Conservation (phyloP, 2,888 invertebrate genomes). For the Cerceris ruficornis region DNA sequence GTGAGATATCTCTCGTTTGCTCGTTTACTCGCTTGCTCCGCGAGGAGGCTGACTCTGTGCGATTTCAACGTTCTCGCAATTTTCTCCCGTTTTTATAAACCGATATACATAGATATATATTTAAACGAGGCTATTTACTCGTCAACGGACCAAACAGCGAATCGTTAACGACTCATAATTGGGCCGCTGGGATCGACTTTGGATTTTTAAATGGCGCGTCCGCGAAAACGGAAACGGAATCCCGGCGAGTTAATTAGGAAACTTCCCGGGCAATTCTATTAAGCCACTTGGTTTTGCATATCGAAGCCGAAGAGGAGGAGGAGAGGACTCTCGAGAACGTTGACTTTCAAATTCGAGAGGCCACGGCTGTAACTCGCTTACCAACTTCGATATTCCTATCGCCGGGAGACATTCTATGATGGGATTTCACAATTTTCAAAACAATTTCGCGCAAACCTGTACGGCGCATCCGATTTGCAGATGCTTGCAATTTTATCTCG, state of each 20-base stretch:
- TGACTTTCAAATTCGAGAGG: constrained; percentile 24
- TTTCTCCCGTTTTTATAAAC: no score
- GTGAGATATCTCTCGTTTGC: no score
- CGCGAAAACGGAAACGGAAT: constrained; percentile 7
- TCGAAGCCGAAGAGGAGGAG: constrained; percentile 7
- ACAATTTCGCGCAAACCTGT: no score
- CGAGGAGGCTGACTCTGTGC: no score
- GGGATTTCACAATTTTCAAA: no score
- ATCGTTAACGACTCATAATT: constrained; percentile 32
- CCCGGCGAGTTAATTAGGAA: constrained; percentile 57
- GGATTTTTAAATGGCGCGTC: constrained; percentile 29
- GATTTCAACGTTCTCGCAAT: no score
- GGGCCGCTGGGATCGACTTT: constrained; percentile 30
- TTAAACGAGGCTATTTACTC: no score
- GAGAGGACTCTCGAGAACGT: constrained; percentile 25
- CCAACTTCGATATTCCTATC: background rate
- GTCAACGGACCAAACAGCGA: background rate
- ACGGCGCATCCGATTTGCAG: no score
- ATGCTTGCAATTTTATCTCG: no score
- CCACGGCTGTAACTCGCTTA: background rate
- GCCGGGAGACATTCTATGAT: background rate
- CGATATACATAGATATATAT: no score
- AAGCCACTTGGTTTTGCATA: constrained; percentile 33
- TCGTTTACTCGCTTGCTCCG: no score
- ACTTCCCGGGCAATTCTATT: constrained; percentile 55